phyloP scores from a whole-genome alignment of 2,797 vertebrate genomes.

The Hephaestus fuliginosus region DNA sequence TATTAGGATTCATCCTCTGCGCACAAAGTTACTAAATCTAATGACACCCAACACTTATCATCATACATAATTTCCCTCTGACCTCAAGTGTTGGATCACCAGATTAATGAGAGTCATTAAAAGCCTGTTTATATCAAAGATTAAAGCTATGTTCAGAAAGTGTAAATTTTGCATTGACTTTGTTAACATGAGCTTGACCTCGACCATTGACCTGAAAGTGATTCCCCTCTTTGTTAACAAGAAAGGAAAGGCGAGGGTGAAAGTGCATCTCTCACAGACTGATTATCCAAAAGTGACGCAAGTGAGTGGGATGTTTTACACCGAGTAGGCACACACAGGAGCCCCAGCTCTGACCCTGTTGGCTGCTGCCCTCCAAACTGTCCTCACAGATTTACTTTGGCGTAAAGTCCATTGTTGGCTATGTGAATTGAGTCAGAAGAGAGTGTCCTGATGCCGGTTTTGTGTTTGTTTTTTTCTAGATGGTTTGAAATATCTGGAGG shows the following conservation, averaged over 20 bases:
- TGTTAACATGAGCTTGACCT: conserved; percentile 55
- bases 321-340: background rate
- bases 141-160: conserved; percentile 49
- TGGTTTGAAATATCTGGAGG: conserved; percentile 89
- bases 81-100: background rate
- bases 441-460: background rate
- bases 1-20: background rate
- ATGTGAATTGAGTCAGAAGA: background rate
- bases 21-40: background rate
- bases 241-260: conserved; percentile 64
- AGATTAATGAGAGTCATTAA: background rate
- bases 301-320: conserved; percentile 71
- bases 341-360: conserved; percentile 37
- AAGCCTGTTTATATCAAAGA: conserved; percentile 44
- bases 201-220: conserved; percentile 47
- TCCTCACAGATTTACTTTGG: conserved; percentile 11
- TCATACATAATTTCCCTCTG: background rate
- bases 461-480: conserved; percentile 77
- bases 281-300: conserved; percentile 73
- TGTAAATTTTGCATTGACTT: conserved; percentile 50
- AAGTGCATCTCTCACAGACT: conserved; percentile 64
- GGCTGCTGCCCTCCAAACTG: background rate
- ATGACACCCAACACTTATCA: background rate
- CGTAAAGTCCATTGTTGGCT: background rate
- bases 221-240: conserved; percentile 60